Base-by-base conservation (phyloP, 2,113 vertebrate species). In the Hypomesus transpacificus region DNA sequence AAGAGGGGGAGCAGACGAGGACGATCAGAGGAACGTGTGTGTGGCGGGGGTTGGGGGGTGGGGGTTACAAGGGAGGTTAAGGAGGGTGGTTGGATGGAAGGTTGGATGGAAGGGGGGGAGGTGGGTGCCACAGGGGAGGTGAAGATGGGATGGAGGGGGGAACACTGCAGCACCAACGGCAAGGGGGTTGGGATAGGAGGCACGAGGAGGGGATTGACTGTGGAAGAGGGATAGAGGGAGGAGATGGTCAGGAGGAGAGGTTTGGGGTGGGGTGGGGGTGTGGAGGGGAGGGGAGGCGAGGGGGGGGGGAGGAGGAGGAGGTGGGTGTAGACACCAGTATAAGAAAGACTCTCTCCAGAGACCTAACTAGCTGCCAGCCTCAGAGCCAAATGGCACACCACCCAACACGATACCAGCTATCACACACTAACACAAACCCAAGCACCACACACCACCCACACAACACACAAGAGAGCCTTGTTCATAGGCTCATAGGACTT, bases 381-480 rank as follows among this genome's bases (percentile, higher is more conserved):
- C 31, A 4, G 31, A 34, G 31, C 31, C 31, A 34, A 34, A 34
- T 3, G 31, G 31, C 39, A 46, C 39, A 46, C 39, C 39, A 46
- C 39, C 39, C 39, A 46, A 46, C 39, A 46, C 13, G 39, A 46
- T 46, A 46, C 8, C 39, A 46, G 39, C 39, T 6, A 46, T 46
- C 39, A 46, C 39, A 46, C 31, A 34, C 31, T 0, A 46, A 46
- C 39, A 13, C 8, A 1, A 11, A 46, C 39, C 39, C 39, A 11
- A 58, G 56, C 56, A 4, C 18, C 56, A 21, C 56, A 4, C 18
- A 21, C 18, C 18, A 20, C 56, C 6, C 14, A 20, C 18, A 3
- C 56, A 58, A 46, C 69, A 39, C 39, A 70, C 66, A 56, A 7
- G 63, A 28, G 51, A 18, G 62, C 34, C 60, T 39, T 20, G 17